Percentiles rank a stretch among this genome's conserved stretches.
These are phyloP conservation scores for Orius insidiosus DNA, from an alignment of 1,140 invertebrate genomes.

Conservation along the genomic window DNA sequence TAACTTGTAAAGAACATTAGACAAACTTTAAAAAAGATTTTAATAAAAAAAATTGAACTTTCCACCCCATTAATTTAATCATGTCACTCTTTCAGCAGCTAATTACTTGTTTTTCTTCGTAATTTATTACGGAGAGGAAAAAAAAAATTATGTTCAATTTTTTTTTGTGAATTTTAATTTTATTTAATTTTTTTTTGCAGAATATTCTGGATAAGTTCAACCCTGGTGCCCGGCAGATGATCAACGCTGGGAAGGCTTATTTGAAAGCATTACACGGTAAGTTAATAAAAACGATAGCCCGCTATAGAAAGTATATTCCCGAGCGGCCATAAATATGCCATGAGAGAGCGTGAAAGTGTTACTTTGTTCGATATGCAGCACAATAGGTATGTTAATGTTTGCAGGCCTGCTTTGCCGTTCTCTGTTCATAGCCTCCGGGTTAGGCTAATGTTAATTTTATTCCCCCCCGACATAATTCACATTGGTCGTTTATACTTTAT, in stretches of 20 bases:
- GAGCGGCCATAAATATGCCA: neutral
- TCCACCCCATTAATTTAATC: too few species aligned
- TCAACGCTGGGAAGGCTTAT: conserved; percentile 81
- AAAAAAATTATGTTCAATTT: neutral
- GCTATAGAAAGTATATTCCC: neutral
- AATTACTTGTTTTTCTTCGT: neutral
- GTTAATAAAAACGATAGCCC: conserved; percentile 23
- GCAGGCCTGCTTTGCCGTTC: neutral
- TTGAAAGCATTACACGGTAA: conserved; percentile 82
- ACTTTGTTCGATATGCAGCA: conserved; percentile 1
- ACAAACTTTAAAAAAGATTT: too few species aligned
- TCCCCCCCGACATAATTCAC: neutral
- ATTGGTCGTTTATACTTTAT: too few species aligned
- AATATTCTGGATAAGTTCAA: conserved; percentile 91
- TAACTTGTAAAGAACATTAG: too few species aligned
- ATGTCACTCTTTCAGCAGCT: too few species aligned
- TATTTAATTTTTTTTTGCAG: conserved; percentile 37
- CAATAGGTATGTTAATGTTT: neutral
- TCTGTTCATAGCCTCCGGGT: neutral
- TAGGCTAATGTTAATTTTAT: neutral
- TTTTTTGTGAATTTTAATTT: conserved; percentile 18
- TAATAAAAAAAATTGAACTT: too few species aligned
- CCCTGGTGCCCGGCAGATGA: conserved; percentile 76
- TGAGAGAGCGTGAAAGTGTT: neutral
- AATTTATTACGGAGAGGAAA: neutral